Conservation (phyloP, 2,888 invertebrate genomes). For the Mythimna impura region DNA sequence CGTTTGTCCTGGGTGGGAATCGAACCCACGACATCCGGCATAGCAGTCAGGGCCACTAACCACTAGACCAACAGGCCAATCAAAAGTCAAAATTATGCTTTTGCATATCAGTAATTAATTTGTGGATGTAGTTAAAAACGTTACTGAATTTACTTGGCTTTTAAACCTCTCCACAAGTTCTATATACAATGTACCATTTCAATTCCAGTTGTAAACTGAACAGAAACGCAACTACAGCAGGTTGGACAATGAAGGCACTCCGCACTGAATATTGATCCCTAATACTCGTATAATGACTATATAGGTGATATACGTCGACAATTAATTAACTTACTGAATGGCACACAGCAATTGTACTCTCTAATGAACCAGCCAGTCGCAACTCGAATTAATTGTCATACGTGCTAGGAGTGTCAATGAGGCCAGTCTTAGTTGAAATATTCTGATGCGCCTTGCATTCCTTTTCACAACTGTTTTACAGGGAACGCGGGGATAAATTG, state of each 20-base stretch:
- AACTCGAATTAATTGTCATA: constrained; percentile 84
- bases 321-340: constrained; percentile 81
- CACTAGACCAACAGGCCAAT: too few relatives aligned
- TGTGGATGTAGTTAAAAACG: too few relatives aligned
- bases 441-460: constrained; percentile 8
- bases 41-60: too few relatives aligned
- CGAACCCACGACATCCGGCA: too few relatives aligned
- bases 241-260: constrained; percentile 9
- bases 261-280: constrained; percentile 35
- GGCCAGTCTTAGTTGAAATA: constrained; percentile 72
- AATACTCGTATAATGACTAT: constrained; percentile 29
- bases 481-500: constrained; percentile 39
- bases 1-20: too few relatives aligned
- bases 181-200: too few relatives aligned
- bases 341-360: constrained; percentile 78
- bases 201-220: constrained; percentile 10
- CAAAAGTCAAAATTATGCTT: too few relatives aligned
- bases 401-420: constrained; percentile 79
- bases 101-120: too few relatives aligned
- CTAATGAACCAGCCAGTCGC: constrained; percentile 81
- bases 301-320: constrained; percentile 52
- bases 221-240: background rate
- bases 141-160: background rate
- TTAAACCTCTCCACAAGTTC: background rate
- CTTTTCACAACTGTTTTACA: constrained; percentile 25